Base-by-base conservation (phyloP, 2,888 invertebrate species). In the Cantharis flavilabris region DNA sequence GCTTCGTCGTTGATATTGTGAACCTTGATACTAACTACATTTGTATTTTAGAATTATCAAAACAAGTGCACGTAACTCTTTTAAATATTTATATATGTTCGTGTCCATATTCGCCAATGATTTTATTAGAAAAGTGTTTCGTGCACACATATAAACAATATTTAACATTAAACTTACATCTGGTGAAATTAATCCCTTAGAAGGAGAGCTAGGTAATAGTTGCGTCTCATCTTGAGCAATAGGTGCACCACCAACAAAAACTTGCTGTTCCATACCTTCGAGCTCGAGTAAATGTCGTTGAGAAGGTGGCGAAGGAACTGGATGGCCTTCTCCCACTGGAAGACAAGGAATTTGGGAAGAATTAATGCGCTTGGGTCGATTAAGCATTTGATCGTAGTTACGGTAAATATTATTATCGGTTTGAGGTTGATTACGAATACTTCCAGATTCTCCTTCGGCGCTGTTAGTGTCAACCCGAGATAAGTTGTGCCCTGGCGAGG, bases 381-480 rank as follows among this genome's bases (percentile, higher is more conserved):
- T 89, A 81, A 87, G 85, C 81, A 91, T 91, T 89, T 94, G 94
- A 87, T 95, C 95, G 88, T 93, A 95, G 89, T 94, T 94, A 87
- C 92, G 92, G 90, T 94, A 94, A 90, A 94, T 95, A 85, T 94
- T 94, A 80, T 92, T 92, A 81, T 92, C 94, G 82, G 94, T 94
- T 86, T 94, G 94, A 82, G 93, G 92, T 80, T 92, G 92, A 87
- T 94, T 94, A 75, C 91, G 90, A 79, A 89, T 84, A 84, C 86
- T 89, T 72, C 89, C 88, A 77, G 91, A 90, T 83, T 92, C 92
- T 80, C 90, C 91, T 84, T 94, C 94, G 85, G 94, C 92, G 89
- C 96, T 96, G 91, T 94, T 95, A 85, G 94, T 95, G 89, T 96
- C 96, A 87, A 92, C 94, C 90, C 96, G 95, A 88, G 96, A 95